Evolutionary conservation across 2,113 vertebrate genomes (phyloP), one percentile per base, ranked within the genome.

Genomic region (Ardeotis arabs): DNA sequence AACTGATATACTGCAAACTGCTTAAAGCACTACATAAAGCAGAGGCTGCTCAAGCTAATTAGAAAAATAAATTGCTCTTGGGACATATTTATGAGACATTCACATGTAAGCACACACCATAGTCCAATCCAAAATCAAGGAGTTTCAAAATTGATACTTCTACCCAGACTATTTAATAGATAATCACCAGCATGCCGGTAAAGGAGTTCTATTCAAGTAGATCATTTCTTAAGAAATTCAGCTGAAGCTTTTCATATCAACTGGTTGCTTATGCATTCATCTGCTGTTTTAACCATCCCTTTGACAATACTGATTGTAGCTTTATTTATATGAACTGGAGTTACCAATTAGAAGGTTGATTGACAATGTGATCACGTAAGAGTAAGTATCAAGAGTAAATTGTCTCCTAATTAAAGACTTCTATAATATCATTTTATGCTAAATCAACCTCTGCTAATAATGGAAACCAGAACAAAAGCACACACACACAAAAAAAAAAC

Each of bases 11-110:
- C 9, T 93, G 77, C 95, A 95, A 97, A 97, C 74, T 64, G 68
- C 84, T 97, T 94, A 37, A 96, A 98, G 89, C 21, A 9, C 70
- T 93, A 94, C 4, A 6, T 83, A 92, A 96, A 97, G 76, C 69
- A 89, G 68, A 94, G 87, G 78, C 56, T 96, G 81, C 59, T 97
- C 82, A 90, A 93, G 87, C 58, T 94, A 97, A 97, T 93, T 92
- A 95, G 84, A 93, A 90, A 95, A 96, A 97, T 92, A 91, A 97
- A 95, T 75, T 95, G 76, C 89, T 93, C 94, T 83, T 89, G 90
- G 96, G 93, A 97, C 97, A 94, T 94, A 93, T 87, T 97, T 96
- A 95, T 88, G 91, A 97, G 85, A 87, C 60, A 97, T 90, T 94
- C 79, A 94, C 58, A 97, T 78, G 93, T 93, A 96, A 84, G 60